Base-by-base conservation (phyloP, 2,113 vertebrate species). In the Trichechus manatus region DNA sequence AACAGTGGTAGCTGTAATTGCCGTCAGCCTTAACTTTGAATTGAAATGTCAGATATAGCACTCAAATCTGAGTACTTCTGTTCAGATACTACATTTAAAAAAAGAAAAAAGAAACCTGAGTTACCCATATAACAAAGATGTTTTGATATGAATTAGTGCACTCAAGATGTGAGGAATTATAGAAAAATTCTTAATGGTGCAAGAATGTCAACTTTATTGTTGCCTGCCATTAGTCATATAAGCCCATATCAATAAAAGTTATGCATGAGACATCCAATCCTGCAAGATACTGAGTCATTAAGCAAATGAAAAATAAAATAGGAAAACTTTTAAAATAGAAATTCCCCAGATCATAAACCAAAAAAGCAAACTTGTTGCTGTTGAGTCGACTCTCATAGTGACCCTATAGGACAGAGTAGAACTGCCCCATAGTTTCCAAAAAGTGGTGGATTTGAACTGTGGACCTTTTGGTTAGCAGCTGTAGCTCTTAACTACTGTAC, bases 1-100 rank as follows among this genome's bases (percentile, higher is more conserved):
- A 98, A 97, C 83, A 92, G 87, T 92, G 94, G 68, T 91, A 91
- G 68, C 85, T 97, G 44, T 89, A 98, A 98, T 86, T 94, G 83
- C 93, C 94, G 72, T 83, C 97, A 85, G 94, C 92, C 97, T 97
- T 97, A 84, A 70, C 56, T 97, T 82, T 84, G 93, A 98, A 98
- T 83, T 95, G 93, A 98, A 98, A 98, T 98, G 97, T 98, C 97
- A 98, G 53, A 89, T 95, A 44, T 0, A 95, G 70, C 53, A n/a
- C 56, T 90, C 36, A 97, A 98, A 97, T 68, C 47, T 95, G 29
- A 0, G 0, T 85, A 72, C 96, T 87, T 95, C 81, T 95, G n/a
- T 93, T 97, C 89, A 96, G 68, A 96, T 4, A 88, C 36, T 96
- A 97, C 82, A 92, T 93, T 77, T 90, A 93, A 86, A 83, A 93